A percentile compares a stretch with the other conserved stretches of the same genome.
phyloP scores from a whole-genome alignment of 2,888 invertebrate genomes.

The Aspidiotus destructor region DNA sequence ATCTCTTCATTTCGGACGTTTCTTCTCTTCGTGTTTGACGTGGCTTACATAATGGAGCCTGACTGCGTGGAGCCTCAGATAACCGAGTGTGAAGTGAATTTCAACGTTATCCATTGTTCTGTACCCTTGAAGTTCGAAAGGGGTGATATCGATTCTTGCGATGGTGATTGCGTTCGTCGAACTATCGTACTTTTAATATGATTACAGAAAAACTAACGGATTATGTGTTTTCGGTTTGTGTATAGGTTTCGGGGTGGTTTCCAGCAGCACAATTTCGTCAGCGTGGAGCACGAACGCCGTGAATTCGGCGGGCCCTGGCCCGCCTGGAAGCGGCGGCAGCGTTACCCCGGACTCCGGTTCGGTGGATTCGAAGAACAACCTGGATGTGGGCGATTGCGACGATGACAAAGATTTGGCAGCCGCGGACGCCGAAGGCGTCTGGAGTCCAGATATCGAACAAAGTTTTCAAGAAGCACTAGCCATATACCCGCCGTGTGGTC shows the following conservation, averaged over 20 bases:
- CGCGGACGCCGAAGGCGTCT: conserved; percentile 98
- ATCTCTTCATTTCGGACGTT: no score
- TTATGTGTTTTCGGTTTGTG: no score
- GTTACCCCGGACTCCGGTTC: conserved; percentile 55
- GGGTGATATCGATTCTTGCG: no score
- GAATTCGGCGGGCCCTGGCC: conserved; percentile 78
- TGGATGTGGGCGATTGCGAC: conserved; percentile 87
- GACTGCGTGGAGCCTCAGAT: no score
- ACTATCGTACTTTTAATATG: no score
- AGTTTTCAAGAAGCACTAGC: conserved; percentile 99
- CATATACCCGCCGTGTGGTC: conserved; percentile 98
- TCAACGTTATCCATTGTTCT: no score
- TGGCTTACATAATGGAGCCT: no score
- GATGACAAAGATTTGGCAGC: conserved; percentile 86
- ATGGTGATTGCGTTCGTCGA: no score
- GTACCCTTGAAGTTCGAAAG: no score
- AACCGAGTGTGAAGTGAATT: no score
- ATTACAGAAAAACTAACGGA: no score
- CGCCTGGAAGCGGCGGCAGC: conserved; percentile 84
- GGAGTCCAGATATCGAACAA: conserved; percentile 99
- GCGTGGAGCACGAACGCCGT: conserved; percentile 87
- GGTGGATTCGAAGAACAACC: conserved; percentile 46
- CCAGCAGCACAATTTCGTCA: conserved; percentile 91
- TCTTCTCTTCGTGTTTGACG: no score
- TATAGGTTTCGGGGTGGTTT: conserved; percentile 47